Evolutionary conservation across 2,113 vertebrate species (phyloP).

Genomic region (Eubucco bourcierii): DNA sequence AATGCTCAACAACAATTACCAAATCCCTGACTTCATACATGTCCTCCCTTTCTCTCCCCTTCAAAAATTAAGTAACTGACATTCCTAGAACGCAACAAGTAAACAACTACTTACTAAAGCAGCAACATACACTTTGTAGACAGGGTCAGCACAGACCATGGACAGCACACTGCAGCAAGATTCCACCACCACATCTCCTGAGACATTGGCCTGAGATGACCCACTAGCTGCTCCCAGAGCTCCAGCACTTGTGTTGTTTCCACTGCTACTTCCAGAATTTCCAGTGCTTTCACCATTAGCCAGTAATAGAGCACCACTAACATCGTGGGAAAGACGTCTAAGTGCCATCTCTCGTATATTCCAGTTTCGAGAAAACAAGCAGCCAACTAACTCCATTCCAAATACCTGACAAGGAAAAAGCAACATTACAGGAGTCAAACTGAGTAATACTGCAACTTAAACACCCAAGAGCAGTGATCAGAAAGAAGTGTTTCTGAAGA

Average conservation of each 20-base stretch:
- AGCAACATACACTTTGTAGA: slow-evolving; percentile 94
- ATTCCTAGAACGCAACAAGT: neutral
- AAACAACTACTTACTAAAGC: slow-evolving; percentile 85
- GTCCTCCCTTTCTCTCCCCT: neutral
- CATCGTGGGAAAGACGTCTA: slow-evolving; percentile 88
- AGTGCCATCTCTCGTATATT: slow-evolving; percentile 92
- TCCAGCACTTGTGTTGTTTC: slow-evolving; percentile 57
- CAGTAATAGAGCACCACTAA: slow-evolving; percentile 87
- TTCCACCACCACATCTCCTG: slow-evolving; percentile 86
- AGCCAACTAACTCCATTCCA: slow-evolving; percentile 89
- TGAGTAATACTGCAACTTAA: neutral
- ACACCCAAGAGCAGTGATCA: neutral
- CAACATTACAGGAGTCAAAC: neutral
- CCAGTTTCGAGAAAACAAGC: slow-evolving; percentile 93
- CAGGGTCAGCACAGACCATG: slow-evolving; percentile 90
- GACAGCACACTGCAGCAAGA: slow-evolving; percentile 88
- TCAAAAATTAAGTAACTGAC: neutral
- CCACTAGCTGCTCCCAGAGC: slow-evolving; percentile 69
- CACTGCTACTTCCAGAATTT: slow-evolving; percentile 72
- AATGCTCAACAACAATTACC: neutral
- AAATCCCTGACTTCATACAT: neutral
- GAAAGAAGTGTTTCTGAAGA: neutral
- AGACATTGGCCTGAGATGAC: slow-evolving; percentile 75
- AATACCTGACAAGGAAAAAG: slow-evolving; percentile 78
- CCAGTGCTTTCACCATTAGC: slow-evolving; percentile 89